Evolutionary conservation across 2,888 invertebrate genomes (phyloP).

Genomic region (Caenorhabditis angaria): DNA sequence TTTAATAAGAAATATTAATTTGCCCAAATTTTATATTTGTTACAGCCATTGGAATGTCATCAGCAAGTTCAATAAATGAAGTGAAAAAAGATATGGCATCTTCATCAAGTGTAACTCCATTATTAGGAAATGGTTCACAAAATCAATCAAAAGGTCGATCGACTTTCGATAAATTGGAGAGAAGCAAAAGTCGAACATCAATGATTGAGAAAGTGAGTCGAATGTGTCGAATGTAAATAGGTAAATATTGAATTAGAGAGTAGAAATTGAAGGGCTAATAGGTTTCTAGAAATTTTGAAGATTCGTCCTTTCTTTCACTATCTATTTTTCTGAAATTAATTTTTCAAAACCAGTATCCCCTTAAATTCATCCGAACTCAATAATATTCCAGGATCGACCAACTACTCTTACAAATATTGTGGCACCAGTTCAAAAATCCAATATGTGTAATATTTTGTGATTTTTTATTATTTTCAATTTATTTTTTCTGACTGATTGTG

Average conservation of each 20-base stretch:
- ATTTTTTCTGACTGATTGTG: no score
- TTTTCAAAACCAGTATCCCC: no score
- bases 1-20: no score
- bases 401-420: constrained; percentile 28
- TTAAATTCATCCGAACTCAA: no score
- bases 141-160: constrained; percentile 19
- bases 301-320: no score
- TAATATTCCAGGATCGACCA: constrained; percentile 36
- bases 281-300: no score
- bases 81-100: constrained; percentile 28
- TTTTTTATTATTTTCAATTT: neutral
- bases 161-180: constrained; percentile 57
- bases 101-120: constrained; percentile 17
- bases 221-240: neutral
- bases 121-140: neutral
- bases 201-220: constrained; percentile 49
- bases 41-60: neutral
- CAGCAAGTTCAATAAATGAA: constrained; percentile 11
- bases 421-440: constrained; percentile 36
- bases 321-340: neutral
- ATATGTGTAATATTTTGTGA: constrained; percentile 41
- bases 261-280: no score
- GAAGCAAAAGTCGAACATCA: constrained; percentile 53
- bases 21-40: no score
- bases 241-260: neutral